These are phyloP conservation scores for Papilio aristodemus DNA, from an alignment of 1,140 invertebrate species.

Conservation along the genomic window DNA sequence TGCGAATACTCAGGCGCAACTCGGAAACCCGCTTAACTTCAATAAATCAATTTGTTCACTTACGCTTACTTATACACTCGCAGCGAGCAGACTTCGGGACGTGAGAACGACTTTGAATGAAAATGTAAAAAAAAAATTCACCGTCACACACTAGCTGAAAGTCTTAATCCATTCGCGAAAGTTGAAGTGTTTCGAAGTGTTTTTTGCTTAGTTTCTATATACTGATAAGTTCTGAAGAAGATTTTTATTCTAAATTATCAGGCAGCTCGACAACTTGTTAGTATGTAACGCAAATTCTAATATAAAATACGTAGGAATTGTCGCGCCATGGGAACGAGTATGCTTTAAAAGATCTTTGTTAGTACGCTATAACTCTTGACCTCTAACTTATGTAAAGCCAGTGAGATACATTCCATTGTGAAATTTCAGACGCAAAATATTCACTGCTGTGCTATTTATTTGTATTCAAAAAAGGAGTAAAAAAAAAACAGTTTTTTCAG, in stretches of 20 bases:
- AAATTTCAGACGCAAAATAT: neutral
- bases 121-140: conserved; percentile 49
- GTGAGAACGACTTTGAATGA: conserved; percentile 56
- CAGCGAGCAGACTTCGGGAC: conserved; percentile 54
- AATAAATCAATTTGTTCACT: conserved; percentile 80
- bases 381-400: neutral
- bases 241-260: neutral
- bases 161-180: conserved; percentile 32
- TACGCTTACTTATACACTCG: conserved; percentile 74
- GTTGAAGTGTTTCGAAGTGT: conserved; percentile 26
- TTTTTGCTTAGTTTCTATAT: conserved; percentile 21
- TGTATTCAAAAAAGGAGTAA: neutral
- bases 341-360: conserved; percentile 6
- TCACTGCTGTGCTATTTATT: neutral
- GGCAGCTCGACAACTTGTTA: too few species aligned
- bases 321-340: neutral
- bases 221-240: neutral
- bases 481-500: too few species aligned
- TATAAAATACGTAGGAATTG: neutral
- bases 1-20: conserved; percentile 75
- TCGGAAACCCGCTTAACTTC: conserved; percentile 72
- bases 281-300: conserved; percentile 1
- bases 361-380: neutral
- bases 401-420: neutral
- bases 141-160: conserved; percentile 38